Base-by-base conservation (phyloP, 2,888 invertebrate genomes). In the Sympetrum striolatum region DNA sequence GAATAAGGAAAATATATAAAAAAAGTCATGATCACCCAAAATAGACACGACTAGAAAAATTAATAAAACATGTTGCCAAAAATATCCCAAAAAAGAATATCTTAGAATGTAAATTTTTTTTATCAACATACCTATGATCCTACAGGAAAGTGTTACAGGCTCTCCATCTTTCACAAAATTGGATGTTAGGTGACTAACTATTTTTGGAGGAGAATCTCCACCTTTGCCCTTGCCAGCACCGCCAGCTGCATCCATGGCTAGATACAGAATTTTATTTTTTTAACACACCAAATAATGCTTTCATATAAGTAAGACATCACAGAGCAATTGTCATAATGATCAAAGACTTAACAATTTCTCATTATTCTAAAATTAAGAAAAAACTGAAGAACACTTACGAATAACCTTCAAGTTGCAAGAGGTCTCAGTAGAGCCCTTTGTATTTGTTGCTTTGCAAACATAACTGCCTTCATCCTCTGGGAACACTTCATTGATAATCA, bases 391-490 rank as follows among this genome's bases (percentile, higher is more conserved):
- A 44, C 91, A 95, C 96, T 96, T 94, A 98, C 98, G 96, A 95
- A 97, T 97, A 80, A 98, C 96, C 91, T 96, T 96, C 92, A 98
- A 95, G 93, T 96, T 96, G 95, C 98, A 98, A 93, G 96, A 96
- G 91, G 98, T 98, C 92, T 97, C 97, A 12, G 96, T 96, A 90
- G 96, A 96, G 91, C 99, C 99, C 92, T 98, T 96, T 91, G 98
- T 97, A 95, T 99, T 99, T 92, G 96, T 97, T 39, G 99, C 99
- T 93, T 96, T 97, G 93, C 99, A 98, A 12, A 96, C 95, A 93
- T 98, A 99, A 91, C 96, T 96, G 37, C 97, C 98, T 94, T 98
- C 98, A 93, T 99, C 98, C 94, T 99, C 98, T 0, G 98, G 98
- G 95, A 98, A 99, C 82, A 98, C 96, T 94, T 99, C 99, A 93